Base-by-base conservation (phyloP, 2,888 invertebrate species). In the Belgica antarctica region DNA sequence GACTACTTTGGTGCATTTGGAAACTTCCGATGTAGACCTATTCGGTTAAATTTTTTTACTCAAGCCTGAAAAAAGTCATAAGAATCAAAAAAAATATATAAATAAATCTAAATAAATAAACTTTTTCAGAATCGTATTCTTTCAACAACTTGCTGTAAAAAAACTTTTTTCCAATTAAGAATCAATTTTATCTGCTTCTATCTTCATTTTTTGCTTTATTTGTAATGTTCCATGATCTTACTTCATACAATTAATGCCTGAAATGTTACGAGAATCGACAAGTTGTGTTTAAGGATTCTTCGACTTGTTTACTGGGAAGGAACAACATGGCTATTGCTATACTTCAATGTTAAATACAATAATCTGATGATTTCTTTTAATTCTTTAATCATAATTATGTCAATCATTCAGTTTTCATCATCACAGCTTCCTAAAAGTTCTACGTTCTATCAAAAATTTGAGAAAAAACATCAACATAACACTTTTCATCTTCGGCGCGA, bases 311-410 rank as follows among this genome's bases (percentile, higher is more conserved):
- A n/a, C 41, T 41, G 41, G 2, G 15, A 41, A n/a, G 41, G 41
- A 22, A 52, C 17, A 52, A 52, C 52, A 52, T n/a, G 17, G 52
- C 52, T 52, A 52, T 52, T 52, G 52, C 52, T 52, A 52, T 52
- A 22, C 1, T 52, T 52, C 52, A 52, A 52, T 19, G 7, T 52
- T 52, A 41, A 41, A 41, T 52, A 22, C 52, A 52, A 52, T 41
- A 52, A 22, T 22, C 5, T 52, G 52, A 52, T 52, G 7, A 12
- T 52, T n/a, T 7, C 52, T 8, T 52, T 52, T 52, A 17, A 52
- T n/a, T n/a, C 19, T 52, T 52, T 52, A 17, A 52, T n/a, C n/a
- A 52, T 22, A 52, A 52, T 46, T 5, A 34, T 34, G n/a, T n/a
- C 46, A 52, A 19, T 52, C 52, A 22, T 52, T 52, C 17, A 46